These are phyloP conservation scores for Heteractis magnifica DNA, from an alignment of 92 coral and sea anemone species.

Conservation along the genomic window DNA sequence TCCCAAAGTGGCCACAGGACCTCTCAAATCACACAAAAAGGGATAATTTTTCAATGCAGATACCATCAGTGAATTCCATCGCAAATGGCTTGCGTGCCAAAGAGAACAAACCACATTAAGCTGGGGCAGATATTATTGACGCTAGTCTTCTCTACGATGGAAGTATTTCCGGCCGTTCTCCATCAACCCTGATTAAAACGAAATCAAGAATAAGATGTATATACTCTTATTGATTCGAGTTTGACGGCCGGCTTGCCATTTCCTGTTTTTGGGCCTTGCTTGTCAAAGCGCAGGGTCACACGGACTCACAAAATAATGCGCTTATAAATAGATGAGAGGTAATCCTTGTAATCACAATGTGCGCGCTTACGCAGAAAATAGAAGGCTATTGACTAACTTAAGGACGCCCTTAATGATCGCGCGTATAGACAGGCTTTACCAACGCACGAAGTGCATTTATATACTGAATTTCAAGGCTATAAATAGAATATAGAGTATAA, in stretches of 20 bases:
- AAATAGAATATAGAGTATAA: background rate
- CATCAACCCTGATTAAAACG: constrained; percentile 59
- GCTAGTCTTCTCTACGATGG: constrained; percentile 41
- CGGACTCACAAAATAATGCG: constrained; percentile 40
- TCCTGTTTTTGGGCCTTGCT: constrained; percentile 59
- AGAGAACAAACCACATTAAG: constrained; percentile 22
- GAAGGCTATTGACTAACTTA: constrained; percentile 10
- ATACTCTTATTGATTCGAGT: constrained; percentile 48
- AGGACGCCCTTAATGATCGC: constrained; percentile 15
- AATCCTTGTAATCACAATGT: constrained; percentile 35
- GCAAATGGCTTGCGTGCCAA: background rate
- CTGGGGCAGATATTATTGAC: constrained; percentile 16
- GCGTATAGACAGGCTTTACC: background rate
- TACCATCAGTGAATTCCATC: constrained; percentile 30
- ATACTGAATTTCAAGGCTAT: background rate
- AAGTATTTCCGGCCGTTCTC: constrained; percentile 76
- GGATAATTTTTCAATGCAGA: background rate
- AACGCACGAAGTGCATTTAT: background rate
- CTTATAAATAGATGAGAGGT: constrained; percentile 41
- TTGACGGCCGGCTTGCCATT: constrained; percentile 65
- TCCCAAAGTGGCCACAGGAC: background rate
- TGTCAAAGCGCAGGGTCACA: constrained; percentile 39
- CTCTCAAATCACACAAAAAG: background rate
- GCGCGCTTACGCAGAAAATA: constrained; percentile 18
- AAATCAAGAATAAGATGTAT: constrained; percentile 55